Percentiles rank a stretch among this genome's conserved stretches.
Evolutionary conservation across 2,113 vertebrate species (phyloP).

Genomic region (Melanerpes aurifrons): DNA sequence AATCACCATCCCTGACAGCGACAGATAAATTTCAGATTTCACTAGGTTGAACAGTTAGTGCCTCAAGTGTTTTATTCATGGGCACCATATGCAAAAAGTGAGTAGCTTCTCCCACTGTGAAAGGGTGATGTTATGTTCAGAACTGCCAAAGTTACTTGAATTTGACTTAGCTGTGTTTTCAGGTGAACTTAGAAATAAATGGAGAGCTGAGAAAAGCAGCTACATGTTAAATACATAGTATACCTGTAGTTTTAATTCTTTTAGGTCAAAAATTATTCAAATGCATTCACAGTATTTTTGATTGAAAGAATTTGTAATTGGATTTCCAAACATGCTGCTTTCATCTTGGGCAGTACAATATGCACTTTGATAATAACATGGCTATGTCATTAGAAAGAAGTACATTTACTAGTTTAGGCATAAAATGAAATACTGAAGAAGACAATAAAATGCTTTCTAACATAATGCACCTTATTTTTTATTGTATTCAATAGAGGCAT

Average conservation of each 20-base stretch:
- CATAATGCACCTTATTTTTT: constrained; percentile 77
- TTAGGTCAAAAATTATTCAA: constrained; percentile 88
- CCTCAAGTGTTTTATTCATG: constrained; percentile 60
- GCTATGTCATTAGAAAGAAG: constrained; percentile 92
- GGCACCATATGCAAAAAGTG: constrained; percentile 41
- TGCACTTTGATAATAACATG: constrained; percentile 93
- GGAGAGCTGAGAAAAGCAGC: constrained; percentile 81
- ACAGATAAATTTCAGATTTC: constrained; percentile 33
- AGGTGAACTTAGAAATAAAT: constrained; percentile 72
- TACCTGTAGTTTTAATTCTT: constrained; percentile 90
- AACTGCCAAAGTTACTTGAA: constrained; percentile 83
- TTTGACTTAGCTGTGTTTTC: constrained; percentile 78
- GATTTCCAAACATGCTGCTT: constrained; percentile 89
- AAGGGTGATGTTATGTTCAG: constrained; percentile 84
- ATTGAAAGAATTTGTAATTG: constrained; percentile 98
- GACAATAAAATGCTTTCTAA: constrained; percentile 91
- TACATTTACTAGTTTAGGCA: constrained; percentile 86
- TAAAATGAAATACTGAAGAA: constrained; percentile 91
- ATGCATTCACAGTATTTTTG: constrained; percentile 87
- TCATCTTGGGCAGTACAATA: constrained; percentile 84
- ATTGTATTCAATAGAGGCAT: constrained; percentile 85
- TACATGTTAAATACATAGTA: constrained; percentile 88
- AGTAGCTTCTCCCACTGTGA: constrained; percentile 69
- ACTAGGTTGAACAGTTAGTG: constrained; percentile 26
- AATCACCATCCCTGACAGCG: neutral